These are phyloP conservation scores for Copsychus sechellarum DNA, from an alignment of 2,113 vertebrate genomes.

Conservation along the genomic window DNA sequence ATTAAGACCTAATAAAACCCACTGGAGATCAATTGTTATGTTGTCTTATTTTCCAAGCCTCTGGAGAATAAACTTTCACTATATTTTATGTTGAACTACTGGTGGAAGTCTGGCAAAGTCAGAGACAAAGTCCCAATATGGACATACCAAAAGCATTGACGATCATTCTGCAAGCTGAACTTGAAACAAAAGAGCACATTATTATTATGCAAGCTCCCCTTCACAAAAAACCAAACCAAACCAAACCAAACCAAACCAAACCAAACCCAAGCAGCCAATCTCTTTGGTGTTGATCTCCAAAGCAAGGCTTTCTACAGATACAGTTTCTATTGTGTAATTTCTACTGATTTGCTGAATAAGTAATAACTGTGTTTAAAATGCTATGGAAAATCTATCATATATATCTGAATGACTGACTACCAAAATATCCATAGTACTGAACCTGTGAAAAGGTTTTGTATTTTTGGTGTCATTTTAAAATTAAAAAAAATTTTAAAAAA, in stretches of 20 bases:
- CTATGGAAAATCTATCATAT: neutral
- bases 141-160: neutral
- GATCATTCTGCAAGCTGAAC: neutral
- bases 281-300: neutral
- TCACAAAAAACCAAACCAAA: neutral
- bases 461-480: neutral
- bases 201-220: fast-evolving
- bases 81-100: neutral
- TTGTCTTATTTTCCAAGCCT: neutral
- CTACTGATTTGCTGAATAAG: neutral
- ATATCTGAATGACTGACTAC: neutral
- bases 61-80: neutral
- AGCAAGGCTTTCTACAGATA: neutral
- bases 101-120: neutral
- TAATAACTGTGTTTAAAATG: neutral
- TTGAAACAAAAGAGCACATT: neutral
- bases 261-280: neutral
- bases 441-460: neutral
- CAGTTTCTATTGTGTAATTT: neutral
- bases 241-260: too few relatives aligned
- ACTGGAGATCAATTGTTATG: neutral
- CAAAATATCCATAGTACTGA: neutral
- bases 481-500: too few relatives aligned
- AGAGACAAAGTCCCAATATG: neutral
- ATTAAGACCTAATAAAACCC: neutral